These are phyloP conservation scores for Bufo gargarizans DNA, from an alignment of 2,113 vertebrate genomes.

Conservation along the genomic window DNA sequence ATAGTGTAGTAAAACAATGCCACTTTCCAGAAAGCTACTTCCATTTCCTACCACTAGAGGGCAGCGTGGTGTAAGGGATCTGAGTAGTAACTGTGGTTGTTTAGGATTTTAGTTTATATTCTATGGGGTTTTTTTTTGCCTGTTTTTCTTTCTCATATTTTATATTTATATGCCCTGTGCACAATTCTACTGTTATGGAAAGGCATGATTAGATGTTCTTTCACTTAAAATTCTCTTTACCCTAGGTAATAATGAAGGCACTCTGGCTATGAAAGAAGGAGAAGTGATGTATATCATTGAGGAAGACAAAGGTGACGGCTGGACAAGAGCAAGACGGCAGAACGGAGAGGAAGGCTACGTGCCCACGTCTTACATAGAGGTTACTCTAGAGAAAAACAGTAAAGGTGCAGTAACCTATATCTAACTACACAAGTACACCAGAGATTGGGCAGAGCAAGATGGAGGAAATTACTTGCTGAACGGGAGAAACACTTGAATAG, in stretches of 20 bases:
- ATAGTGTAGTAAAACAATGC: background rate
- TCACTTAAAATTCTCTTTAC: conserved; percentile 43
- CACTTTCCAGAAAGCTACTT: background rate
- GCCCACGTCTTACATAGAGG: conserved; percentile 96
- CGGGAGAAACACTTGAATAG: conserved; percentile 62
- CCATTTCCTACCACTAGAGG: background rate
- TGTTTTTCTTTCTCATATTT: background rate
- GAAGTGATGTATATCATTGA: conserved; percentile 96
- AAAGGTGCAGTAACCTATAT: conserved; percentile 99
- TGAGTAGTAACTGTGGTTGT: background rate
- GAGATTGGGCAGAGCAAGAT: conserved; percentile 49
- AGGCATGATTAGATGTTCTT: background rate
- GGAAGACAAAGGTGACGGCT: conserved; percentile 97
- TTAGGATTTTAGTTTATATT: background rate
- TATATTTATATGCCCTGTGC: background rate
- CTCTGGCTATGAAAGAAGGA: conserved; percentile 92
- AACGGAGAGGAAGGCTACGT: conserved; percentile 97
- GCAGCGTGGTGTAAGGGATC: background rate
- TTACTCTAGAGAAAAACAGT: conserved; percentile 98
- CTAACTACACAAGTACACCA: conserved; percentile 67
- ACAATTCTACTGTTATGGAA: too few species aligned
- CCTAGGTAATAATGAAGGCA: conserved; percentile 96
- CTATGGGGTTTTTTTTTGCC: background rate
- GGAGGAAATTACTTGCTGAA: background rate
- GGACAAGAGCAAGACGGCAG: conserved; percentile 95